Base-by-base conservation (phyloP, 2,888 invertebrate genomes). In the Hirtodrosophila alboralis region DNA sequence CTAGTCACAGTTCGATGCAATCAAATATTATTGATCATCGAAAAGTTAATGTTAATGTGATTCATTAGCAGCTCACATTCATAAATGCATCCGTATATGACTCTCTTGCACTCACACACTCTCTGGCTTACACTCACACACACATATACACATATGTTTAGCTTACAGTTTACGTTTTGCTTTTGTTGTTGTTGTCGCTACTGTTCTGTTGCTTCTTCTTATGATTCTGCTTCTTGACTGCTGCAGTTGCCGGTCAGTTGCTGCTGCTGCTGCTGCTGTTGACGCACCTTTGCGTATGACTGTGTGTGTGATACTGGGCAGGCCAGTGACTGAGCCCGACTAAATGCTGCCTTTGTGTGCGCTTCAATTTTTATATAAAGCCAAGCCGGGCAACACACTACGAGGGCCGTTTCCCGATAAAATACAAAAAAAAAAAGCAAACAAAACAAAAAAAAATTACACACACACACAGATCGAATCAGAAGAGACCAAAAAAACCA, bases 351-450 rank as follows among this genome's bases (percentile, higher is more conserved):
- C 65, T 62, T 75, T 77, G 72, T 81, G 64, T 81, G 64, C 62
- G 78, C 81, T 77, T 81, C 83, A 81, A 81, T 81, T 81, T 80
- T 81, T 81, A 81, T 81, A 81, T 86, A 43, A 57, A 53, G 47
- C 51, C 76, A 68, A 58, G 80, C 52, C 72, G 41, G 59, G 59
- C 68, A 31, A 44, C 40, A 13, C 47, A 30, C 30, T 36, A 69
- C 47, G 74, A 73, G 80, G 64, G 68, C 63, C 47, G 75, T 68
- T 72, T 83, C 54, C 79, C 58, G 81, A 78, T 66, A 51, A 47
- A 43, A 48, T 30, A 62, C 52, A 33, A 41, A 4, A 12, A 13
- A 40, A 31, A 60, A 58, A 36, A 64, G 7, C 36, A 18, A 43
- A 49, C 41, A 53, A 38, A 57, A 23, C 16, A 33, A 49, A 54